Evolutionary conservation across 2,888 invertebrate genomes (phyloP).

Genomic region (Plutella xylostella): DNA sequence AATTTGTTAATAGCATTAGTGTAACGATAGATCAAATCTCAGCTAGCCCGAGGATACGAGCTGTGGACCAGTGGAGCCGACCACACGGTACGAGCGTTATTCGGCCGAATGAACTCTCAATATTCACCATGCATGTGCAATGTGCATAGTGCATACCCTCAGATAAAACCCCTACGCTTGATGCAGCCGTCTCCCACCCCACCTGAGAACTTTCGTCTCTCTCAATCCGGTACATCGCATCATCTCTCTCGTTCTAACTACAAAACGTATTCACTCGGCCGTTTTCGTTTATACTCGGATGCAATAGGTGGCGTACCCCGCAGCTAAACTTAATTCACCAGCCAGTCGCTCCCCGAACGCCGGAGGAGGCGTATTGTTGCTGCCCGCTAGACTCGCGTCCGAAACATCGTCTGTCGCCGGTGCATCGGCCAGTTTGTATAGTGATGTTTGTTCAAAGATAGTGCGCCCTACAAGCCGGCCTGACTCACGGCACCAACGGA

Average conservation of each 20-base stretch:
- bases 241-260: slow-evolving; percentile 48
- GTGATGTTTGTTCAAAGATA: slow-evolving; percentile 61
- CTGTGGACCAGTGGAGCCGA: slow-evolving; percentile 4
- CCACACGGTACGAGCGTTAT: slow-evolving; percentile 11
- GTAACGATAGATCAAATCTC: slow-evolving; percentile 38
- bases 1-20: slow-evolving; percentile 36
- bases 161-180: slow-evolving; percentile 41
- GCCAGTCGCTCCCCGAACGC: slow-evolving; percentile 57
- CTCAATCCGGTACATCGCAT: slow-evolving; percentile 29
- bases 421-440: slow-evolving; percentile 43
- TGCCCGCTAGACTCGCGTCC: slow-evolving; percentile 40
- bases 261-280: slow-evolving; percentile 55
- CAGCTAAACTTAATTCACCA: slow-evolving; percentile 60
- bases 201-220: slow-evolving; percentile 27
- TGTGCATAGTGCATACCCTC: too few relatives aligned
- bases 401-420: slow-evolving; percentile 44
- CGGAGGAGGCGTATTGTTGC: slow-evolving; percentile 44
- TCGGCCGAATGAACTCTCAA: slow-evolving; percentile 50
- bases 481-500: slow-evolving; percentile 23
- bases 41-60: slow-evolving; percentile 29
- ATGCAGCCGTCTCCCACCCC: slow-evolving; percentile 38
- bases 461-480: slow-evolving; percentile 40
- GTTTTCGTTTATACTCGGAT: slow-evolving; percentile 62
- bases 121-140: slow-evolving; percentile 44
- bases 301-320: slow-evolving; percentile 66